Evolutionary conservation across 1,140 invertebrate species (phyloP).

Genomic region (Apis dorsata): DNA sequence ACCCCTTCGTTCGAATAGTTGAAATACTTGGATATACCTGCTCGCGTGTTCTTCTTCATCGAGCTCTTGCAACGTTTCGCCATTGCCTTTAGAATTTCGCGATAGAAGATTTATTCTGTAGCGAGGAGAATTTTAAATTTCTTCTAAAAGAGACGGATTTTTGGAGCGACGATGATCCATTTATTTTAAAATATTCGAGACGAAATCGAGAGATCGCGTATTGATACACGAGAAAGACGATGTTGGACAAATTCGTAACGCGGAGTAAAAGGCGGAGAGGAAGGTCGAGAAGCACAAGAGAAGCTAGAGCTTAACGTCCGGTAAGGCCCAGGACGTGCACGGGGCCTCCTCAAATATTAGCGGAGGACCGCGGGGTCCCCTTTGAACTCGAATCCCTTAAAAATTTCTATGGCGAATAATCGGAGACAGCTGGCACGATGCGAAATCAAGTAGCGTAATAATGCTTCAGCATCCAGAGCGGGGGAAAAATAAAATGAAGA

Average conservation of each 20-base stretch:
- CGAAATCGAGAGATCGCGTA: neutral
- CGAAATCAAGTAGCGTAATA: constrained; percentile 80
- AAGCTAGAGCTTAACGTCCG: constrained; percentile 61
- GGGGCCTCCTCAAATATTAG: constrained; percentile 77
- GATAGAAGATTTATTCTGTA: constrained; percentile 34
- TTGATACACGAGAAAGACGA: neutral
- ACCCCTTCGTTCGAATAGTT: constrained; percentile 38
- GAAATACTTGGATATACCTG: constrained; percentile 44
- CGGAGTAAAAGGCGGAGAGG: neutral
- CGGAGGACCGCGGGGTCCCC: constrained; percentile 74
- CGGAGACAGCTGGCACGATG: constrained; percentile 77
- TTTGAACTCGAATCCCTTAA: constrained; percentile 72
- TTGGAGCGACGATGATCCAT: neutral
- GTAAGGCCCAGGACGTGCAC: constrained; percentile 64
- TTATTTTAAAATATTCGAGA: neutral
- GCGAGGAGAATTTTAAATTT: neutral
- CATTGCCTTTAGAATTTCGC: constrained; percentile 25
- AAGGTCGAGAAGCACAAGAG: constrained; percentile 20
- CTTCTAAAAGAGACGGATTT: neutral
- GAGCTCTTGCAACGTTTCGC: constrained; percentile 26
- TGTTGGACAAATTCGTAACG: constrained; percentile 26
- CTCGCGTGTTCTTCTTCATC: constrained; percentile 37
- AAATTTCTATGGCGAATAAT: constrained; percentile 77
- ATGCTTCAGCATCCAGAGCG: constrained; percentile 59
- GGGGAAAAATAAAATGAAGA: constrained; percentile 53